Evolutionary conservation across 2,113 vertebrate genomes (phyloP).

Genomic region (Lucifuga dentata): DNA sequence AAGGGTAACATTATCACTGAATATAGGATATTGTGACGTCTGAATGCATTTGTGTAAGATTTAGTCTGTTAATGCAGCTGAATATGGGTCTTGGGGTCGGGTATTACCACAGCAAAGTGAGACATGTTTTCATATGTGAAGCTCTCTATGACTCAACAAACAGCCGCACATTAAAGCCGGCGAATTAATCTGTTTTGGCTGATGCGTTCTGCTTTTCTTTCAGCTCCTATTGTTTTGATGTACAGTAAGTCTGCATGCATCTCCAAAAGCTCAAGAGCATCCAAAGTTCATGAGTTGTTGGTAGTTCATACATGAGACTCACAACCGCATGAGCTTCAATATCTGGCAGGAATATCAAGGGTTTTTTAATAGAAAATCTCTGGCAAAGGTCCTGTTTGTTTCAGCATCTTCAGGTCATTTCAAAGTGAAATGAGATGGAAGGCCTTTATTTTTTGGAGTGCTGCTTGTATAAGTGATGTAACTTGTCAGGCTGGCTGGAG

Average conservation of each 20-base stretch:
- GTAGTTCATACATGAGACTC: slow-evolving; percentile 12
- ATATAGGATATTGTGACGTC: slow-evolving; percentile 30
- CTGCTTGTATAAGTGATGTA: slow-evolving; percentile 60
- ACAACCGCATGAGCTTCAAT: slow-evolving; percentile 21
- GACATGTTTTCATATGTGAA: slow-evolving; percentile 23
- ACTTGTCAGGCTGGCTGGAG: slow-evolving; percentile 63
- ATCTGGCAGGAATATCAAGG: slow-evolving; percentile 32
- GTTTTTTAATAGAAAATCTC: slow-evolving; percentile 51
- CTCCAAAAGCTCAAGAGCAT: slow-evolving; percentile 7
- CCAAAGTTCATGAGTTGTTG: slow-evolving; percentile 1
- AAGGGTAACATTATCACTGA: slow-evolving; percentile 9
- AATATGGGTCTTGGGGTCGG: background rate
- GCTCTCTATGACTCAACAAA: slow-evolving; percentile 7
- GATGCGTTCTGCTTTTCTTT: too few species aligned
- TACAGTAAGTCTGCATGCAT: too few species aligned
- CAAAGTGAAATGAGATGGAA: slow-evolving; percentile 63
- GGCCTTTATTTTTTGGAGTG: slow-evolving; percentile 27
- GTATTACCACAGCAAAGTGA: slow-evolving; percentile 2
- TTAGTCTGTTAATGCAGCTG: slow-evolving; percentile 1
- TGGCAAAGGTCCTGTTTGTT: slow-evolving; percentile 42
- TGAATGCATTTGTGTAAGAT: slow-evolving; percentile 29
- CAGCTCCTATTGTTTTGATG: background rate
- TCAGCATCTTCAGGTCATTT: slow-evolving; percentile 66
- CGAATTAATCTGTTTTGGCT: background rate
- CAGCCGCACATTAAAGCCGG: background rate